Evolutionary conservation across 2,113 vertebrate genomes (phyloP).

Genomic region (Takifugu flavidus): DNA sequence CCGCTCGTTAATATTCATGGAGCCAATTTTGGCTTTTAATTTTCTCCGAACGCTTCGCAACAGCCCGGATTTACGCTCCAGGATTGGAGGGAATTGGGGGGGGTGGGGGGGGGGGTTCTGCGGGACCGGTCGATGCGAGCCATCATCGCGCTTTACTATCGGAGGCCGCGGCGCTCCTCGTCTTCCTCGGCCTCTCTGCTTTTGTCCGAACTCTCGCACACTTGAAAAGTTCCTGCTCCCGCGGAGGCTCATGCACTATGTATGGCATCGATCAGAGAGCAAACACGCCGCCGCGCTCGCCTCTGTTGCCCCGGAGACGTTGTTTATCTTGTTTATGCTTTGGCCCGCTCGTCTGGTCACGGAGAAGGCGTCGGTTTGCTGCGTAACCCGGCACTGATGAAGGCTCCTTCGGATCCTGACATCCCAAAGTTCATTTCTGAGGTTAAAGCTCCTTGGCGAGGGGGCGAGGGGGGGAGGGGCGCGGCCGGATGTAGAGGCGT

Average conservation of each 20-base stretch:
- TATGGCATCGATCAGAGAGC: constrained; percentile 56
- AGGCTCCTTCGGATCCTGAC: too few relatives aligned
- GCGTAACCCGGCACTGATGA: constrained; percentile 14
- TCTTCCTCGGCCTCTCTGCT: constrained; percentile 22
- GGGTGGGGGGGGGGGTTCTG: too few relatives aligned
- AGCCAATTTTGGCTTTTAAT: constrained; percentile 58
- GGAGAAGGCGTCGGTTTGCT: constrained; percentile 33
- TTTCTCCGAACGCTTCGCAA: constrained; percentile 31
- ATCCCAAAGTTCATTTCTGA: too few relatives aligned
- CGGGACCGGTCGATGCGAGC: neutral
- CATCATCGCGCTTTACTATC: constrained; percentile 17
- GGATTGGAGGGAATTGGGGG: constrained; percentile 2
- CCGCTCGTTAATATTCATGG: constrained; percentile 65
- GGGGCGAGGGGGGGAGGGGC: too few relatives aligned
- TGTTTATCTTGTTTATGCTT: constrained; percentile 56
- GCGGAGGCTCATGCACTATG: constrained; percentile 56
- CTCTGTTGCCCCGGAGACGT: constrained; percentile 44
- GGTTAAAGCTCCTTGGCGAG: too few relatives aligned
- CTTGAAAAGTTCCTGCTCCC: constrained; percentile 23
- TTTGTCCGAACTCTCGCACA: constrained; percentile 4
- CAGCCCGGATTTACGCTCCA: neutral
- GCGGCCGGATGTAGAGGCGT: too few relatives aligned
- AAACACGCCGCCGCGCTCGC: constrained; percentile 36
- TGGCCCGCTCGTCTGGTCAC: constrained; percentile 28
- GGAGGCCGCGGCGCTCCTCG: neutral